Evolutionary conservation across 2,888 invertebrate genomes (phyloP), one percentile per base, ranked within the genome.

Genomic region (Pyrrhosoma nymphula): DNA sequence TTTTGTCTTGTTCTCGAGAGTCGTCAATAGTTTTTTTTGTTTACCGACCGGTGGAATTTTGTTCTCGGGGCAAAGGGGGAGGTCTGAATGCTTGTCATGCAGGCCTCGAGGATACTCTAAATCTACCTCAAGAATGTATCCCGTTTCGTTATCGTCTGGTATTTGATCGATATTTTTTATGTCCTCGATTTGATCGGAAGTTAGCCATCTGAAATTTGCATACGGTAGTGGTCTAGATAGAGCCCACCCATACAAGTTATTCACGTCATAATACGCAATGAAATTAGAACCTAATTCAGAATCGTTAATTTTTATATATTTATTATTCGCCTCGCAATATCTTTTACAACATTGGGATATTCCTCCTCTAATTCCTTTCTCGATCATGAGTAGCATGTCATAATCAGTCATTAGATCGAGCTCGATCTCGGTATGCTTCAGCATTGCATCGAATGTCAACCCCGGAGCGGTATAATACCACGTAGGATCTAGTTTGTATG

Each of bases 121-220:
- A 95, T 97, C 97, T 8, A 97, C 97, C 95, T 97, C 97, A 6
- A 97, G 96, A 56, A 97, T 96, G 95, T 96, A 97, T 0, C 96
- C 97, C 26, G 95, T 95, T 88, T 96, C 96, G 75, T 95, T 95
- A 95, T 96, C 95, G 30, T 96, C 95, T 0, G 75, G 39, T 56
- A 96, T 90, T 55, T 95, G 56, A 56, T 95, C 56, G n/a, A 95
- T 56, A 23, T n/a, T n/a, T n/a, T 56, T 95, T 63, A 95, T 56
- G 56, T 95, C 93, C 20, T 89, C 95, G 95, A 63, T 90, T 90
- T 96, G 55, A 96, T 95, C 90, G 75, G 96, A 93, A 35, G 95
- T 69, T 35, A 96, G 60, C 96, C 96, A 97, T 95, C 96, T 95
- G 95, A 96, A 96, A 39, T 95, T 95, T n/a, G 95, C 95, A 23